Conservation (phyloP, 2,888 invertebrate genomes). For the Rhamnusium bicolor region DNA sequence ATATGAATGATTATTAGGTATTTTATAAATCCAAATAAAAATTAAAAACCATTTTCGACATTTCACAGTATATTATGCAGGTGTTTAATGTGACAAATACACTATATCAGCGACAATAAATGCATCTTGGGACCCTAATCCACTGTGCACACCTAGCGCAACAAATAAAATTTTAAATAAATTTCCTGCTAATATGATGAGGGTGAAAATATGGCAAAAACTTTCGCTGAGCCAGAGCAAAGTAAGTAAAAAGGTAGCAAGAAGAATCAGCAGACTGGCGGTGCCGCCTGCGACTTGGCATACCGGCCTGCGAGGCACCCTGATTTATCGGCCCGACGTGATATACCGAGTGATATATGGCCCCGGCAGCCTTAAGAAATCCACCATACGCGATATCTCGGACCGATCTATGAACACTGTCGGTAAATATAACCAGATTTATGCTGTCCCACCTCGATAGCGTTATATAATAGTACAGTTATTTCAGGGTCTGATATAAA, state of each 20-base stretch:
- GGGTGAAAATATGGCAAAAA: slow-evolving; percentile 54
- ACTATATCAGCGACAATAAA: slow-evolving; percentile 28
- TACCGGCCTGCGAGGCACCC: slow-evolving; percentile 58
- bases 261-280: slow-evolving; percentile 49
- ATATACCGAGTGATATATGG: slow-evolving; percentile 70
- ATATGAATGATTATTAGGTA: too few relatives aligned
- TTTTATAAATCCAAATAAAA: too few relatives aligned
- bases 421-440: slow-evolving; percentile 70
- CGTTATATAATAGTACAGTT: background rate
- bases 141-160: slow-evolving; percentile 23
- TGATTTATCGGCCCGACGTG: slow-evolving; percentile 71
- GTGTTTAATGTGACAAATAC: background rate
- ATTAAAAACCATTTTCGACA: too few relatives aligned
- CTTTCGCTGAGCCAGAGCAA: slow-evolving; percentile 30
- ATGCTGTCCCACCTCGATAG: slow-evolving; percentile 54
- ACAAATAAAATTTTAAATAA: slow-evolving; percentile 52
- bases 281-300: slow-evolving; percentile 62
- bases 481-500: background rate
- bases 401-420: slow-evolving; percentile 69
- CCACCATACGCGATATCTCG: slow-evolving; percentile 67
- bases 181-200: slow-evolving; percentile 50
- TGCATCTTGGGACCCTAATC: background rate
- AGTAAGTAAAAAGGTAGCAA: slow-evolving; percentile 26
- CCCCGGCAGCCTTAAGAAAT: slow-evolving; percentile 65
- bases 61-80: too few relatives aligned